phyloP scores from a whole-genome alignment of 2,888 invertebrate species.

The Drosophila stalkeri region DNA sequence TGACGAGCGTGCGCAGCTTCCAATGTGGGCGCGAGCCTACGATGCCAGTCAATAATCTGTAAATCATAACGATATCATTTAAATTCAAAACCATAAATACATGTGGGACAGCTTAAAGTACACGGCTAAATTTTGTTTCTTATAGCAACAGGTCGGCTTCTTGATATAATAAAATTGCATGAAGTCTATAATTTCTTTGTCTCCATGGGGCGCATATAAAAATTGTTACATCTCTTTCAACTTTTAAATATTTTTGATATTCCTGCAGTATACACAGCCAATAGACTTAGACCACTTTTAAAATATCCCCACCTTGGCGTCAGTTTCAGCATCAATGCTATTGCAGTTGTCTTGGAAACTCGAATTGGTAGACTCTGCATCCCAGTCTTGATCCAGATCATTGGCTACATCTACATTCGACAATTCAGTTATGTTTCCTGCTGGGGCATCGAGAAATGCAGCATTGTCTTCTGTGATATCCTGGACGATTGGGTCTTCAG shows the following conservation, averaged over 20 bases:
- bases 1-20: constrained; percentile 81
- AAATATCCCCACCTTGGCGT: constrained; percentile 34
- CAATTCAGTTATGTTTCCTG: background rate
- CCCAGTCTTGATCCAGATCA: constrained; percentile 3
- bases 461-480: background rate
- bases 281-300: no score
- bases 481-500: background rate
- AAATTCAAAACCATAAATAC: background rate
- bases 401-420: background rate
- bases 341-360: constrained; percentile 3
- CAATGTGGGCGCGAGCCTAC: constrained; percentile 79
- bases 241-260: no score
- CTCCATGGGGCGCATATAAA: no score
- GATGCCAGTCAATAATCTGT: constrained; percentile 83
- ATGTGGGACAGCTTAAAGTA: no score
- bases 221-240: no score
- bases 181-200: background rate
- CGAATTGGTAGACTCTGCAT: constrained; percentile 3
- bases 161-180: background rate
- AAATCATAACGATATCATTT: background rate
- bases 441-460: background rate
- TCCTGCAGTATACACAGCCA: no score
- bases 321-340: constrained; percentile 48
- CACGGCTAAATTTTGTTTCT: no score
- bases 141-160: background rate